Percentiles rank a stretch among this genome's conserved stretches.
These are phyloP conservation scores for Huso huso DNA, from an alignment of 2,797 vertebrate genomes.

Conservation along the genomic window DNA sequence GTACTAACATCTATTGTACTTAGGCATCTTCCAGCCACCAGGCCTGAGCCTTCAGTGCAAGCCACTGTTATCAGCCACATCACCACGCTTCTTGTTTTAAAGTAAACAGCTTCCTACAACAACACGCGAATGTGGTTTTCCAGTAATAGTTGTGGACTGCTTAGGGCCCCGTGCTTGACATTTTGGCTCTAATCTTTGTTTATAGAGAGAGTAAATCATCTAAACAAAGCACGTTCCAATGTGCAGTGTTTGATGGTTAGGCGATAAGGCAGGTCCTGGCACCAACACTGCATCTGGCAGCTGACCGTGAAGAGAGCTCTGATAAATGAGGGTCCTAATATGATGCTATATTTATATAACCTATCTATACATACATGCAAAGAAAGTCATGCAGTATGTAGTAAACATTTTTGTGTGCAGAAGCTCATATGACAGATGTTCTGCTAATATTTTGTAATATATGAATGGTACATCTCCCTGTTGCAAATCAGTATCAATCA, in stretches of 20 bases:
- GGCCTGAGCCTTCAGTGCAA: conserved; percentile 6
- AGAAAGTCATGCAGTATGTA: too few species aligned
- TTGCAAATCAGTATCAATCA: too few species aligned
- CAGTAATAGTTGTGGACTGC: conserved; percentile 55
- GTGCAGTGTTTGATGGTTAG: conserved; percentile 47
- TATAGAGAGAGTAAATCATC: conserved; percentile 75
- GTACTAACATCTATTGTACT: too few species aligned
- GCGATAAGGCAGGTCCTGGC: conserved; percentile 74
- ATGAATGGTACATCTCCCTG: too few species aligned
- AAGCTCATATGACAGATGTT: too few species aligned
- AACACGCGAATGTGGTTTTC: conserved; percentile 62
- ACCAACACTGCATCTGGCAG: conserved; percentile 60
- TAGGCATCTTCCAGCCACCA: too few species aligned
- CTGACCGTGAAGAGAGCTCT: conserved; percentile 49
- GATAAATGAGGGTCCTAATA: conserved; percentile 12
- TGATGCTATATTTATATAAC: too few species aligned
- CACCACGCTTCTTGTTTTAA: conserved; percentile 9
- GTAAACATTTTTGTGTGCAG: too few species aligned
- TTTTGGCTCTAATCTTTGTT: conserved; percentile 83
- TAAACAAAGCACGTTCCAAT: conserved; percentile 59
- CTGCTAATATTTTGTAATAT: too few species aligned
- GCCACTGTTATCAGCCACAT: not conserved
- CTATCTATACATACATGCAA: too few species aligned
- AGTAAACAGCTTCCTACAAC: conserved; percentile 23
- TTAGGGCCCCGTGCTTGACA: conserved; percentile 52